phyloP scores from a whole-genome alignment of 2,888 invertebrate species.

The Keiferia lycopersicella region DNA sequence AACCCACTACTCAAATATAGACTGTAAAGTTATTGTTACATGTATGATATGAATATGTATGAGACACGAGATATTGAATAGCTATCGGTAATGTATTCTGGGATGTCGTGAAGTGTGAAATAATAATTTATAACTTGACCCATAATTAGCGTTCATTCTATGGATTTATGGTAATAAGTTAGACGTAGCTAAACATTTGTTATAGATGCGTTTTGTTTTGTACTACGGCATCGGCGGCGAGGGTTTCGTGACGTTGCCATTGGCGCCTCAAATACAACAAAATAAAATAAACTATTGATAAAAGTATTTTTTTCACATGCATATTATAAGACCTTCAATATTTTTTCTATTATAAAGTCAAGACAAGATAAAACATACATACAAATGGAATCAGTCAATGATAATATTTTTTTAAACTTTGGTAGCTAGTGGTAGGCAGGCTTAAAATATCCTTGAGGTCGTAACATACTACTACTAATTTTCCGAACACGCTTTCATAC shows the following conservation, averaged over 20 bases:
- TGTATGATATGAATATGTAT: slow-evolving; percentile 6
- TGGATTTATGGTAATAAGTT: background rate
- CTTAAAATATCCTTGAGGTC: slow-evolving; percentile 1
- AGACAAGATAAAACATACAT: too few species aligned
- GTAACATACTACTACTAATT: too few species aligned
- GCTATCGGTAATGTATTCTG: slow-evolving; percentile 3
- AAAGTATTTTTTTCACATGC: too few species aligned
- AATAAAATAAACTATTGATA: too few species aligned
- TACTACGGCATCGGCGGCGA: background rate
- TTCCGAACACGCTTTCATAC: background rate
- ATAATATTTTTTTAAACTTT: too few species aligned
- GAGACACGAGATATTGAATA: slow-evolving; percentile 3
- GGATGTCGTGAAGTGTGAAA: slow-evolving; percentile 9
- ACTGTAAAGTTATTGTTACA: slow-evolving; percentile 1
- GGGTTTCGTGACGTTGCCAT: too few species aligned
- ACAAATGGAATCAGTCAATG: too few species aligned
- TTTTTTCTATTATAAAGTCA: too few species aligned
- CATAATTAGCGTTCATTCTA: slow-evolving; percentile 4
- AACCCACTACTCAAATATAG: background rate
- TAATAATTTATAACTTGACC: slow-evolving; percentile 6
- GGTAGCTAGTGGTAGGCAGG: too few species aligned
- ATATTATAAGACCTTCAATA: too few species aligned
- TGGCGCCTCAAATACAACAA: too few species aligned
- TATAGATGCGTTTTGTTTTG: background rate
- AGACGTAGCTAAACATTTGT: background rate